phyloP scores from a whole-genome alignment of 2,797 vertebrate genomes.

The Thunnus albacares region DNA sequence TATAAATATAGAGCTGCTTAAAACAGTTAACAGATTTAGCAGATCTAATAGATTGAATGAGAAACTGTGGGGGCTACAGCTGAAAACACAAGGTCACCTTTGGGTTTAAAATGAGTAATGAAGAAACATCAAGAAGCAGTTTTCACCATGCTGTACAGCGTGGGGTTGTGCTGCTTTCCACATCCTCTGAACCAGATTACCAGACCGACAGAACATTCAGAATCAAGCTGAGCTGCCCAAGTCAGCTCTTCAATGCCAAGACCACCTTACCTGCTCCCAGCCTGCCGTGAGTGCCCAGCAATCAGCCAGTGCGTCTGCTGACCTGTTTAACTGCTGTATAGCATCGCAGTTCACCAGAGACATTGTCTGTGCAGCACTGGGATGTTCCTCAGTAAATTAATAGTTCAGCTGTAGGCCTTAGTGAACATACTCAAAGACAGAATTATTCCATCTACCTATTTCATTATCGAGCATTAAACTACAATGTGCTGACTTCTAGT shows the following conservation, averaged over 20 bases:
- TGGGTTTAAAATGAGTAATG: background rate
- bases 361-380: background rate
- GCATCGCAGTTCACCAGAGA: background rate
- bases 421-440: background rate
- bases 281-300: background rate
- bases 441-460: background rate
- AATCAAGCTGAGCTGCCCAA: too few relatives aligned
- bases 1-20: too few relatives aligned
- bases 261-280: background rate
- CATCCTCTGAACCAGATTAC: background rate
- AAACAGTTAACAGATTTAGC: background rate
- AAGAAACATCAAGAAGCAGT: background rate
- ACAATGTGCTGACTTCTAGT: background rate
- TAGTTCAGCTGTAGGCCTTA: background rate
- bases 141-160: background rate
- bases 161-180: background rate
- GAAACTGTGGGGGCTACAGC: too few relatives aligned
- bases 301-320: background rate
- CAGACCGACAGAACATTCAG: background rate
- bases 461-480: background rate
- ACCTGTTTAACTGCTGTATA: too few relatives aligned
- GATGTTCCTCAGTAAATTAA: background rate
- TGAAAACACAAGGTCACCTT: background rate
- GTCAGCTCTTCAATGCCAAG: too few relatives aligned
- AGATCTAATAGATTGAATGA: background rate